Conservation (phyloP, 1,140 invertebrate genomes). For the Heliconius congener region DNA sequence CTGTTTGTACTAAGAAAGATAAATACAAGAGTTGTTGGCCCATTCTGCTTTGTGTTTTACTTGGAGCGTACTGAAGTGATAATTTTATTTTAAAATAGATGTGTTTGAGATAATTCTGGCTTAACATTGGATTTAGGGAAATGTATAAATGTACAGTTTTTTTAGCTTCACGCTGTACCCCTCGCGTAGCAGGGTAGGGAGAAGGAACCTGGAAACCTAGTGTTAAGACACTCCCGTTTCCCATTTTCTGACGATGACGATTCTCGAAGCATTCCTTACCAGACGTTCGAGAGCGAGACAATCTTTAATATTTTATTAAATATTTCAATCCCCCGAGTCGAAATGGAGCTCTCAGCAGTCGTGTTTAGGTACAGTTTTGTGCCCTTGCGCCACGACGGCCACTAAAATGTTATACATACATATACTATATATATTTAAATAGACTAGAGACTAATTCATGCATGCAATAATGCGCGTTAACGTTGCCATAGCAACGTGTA, state of each 20-base stretch:
- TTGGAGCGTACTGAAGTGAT: neutral
- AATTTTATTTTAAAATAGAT: too few relatives aligned
- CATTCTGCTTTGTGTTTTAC: neutral
- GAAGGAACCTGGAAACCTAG: neutral
- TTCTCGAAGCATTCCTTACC: neutral
- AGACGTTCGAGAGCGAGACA: too few relatives aligned
- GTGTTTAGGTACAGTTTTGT: too few relatives aligned
- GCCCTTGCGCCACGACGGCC: too few relatives aligned
- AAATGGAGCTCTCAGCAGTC: neutral
- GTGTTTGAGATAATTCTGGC: neutral
- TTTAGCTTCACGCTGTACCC: neutral
- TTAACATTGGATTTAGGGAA: neutral
- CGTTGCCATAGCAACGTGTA: too few relatives aligned
- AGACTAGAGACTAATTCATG: too few relatives aligned
- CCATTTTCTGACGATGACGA: too few relatives aligned
- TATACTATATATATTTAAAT: too few relatives aligned
- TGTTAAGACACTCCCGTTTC: neutral
- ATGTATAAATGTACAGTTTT: neutral
- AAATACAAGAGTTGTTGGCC: neutral
- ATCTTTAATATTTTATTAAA: too few relatives aligned
- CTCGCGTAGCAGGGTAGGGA: neutral
- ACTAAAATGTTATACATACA: too few relatives aligned
- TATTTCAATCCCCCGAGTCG: neutral
- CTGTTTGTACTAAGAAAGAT: neutral
- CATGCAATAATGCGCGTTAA: too few relatives aligned